These are phyloP conservation scores for Rhodophaea formosa DNA, from an alignment of 2,888 invertebrate genomes.

Conservation along the genomic window DNA sequence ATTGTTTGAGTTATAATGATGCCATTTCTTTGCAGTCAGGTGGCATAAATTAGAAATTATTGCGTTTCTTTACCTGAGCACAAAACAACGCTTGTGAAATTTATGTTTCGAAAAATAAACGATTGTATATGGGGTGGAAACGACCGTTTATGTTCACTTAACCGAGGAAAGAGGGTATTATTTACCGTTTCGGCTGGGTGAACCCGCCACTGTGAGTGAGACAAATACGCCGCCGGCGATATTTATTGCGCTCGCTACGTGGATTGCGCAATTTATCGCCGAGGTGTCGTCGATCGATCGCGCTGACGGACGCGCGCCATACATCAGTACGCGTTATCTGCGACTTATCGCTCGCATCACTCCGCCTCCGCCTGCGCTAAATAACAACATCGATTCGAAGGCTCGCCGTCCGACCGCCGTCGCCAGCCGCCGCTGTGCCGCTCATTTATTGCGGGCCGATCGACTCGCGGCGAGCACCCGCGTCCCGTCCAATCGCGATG, in stretches of 20 bases:
- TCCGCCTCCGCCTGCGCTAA: constrained; percentile 40
- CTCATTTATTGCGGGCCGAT: constrained; percentile 63
- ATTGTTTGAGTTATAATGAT: constrained; percentile 5
- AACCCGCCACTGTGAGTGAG: constrained; percentile 79
- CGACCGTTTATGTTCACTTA: constrained; percentile 81
- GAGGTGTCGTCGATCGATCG: constrained; percentile 80
- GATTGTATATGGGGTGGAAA: constrained; percentile 81
- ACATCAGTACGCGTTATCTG: constrained; percentile 78
- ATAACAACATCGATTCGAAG: constrained; percentile 55
- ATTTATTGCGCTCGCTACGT: constrained; percentile 79
- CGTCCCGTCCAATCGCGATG: constrained; percentile 82
- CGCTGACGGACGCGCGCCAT: constrained; percentile 70
- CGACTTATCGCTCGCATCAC: constrained; percentile 64
- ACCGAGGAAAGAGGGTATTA: constrained; percentile 81
- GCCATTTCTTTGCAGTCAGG: not conserved
- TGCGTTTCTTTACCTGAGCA: constrained; percentile 46
- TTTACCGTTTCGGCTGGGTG: constrained; percentile 80
- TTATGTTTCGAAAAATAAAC: constrained; percentile 80
- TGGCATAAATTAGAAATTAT: constrained; percentile 4
- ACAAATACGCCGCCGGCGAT: constrained; percentile 74
- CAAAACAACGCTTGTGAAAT: constrained; percentile 69
- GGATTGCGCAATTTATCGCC: constrained; percentile 80
- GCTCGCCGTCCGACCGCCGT: constrained; percentile 28
- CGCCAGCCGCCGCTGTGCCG: constrained; percentile 37
- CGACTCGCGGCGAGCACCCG: constrained; percentile 53